Conservation (phyloP, 37 sponge, comb jelly and placozoan genomes). For the Oopsacas minuta region DNA sequence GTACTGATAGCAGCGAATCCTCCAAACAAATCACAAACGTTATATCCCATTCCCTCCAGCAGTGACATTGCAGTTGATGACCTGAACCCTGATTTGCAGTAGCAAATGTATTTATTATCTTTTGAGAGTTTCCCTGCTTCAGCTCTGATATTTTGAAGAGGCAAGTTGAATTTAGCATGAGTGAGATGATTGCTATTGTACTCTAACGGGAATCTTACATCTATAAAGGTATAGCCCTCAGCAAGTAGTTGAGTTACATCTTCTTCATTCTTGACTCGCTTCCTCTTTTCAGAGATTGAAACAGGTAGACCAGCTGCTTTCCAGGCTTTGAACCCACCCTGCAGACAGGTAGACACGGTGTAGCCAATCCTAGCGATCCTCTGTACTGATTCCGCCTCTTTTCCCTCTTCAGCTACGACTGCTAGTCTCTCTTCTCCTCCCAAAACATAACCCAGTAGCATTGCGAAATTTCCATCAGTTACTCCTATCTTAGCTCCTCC, state of each 20-base stretch:
- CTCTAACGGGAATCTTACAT: conserved; percentile 43
- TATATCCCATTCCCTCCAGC: conserved; percentile 34
- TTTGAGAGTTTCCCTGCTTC: conserved; percentile 21
- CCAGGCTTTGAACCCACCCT: conserved; percentile 43
- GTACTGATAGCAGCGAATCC: conserved; percentile 66
- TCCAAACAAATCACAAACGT: conserved; percentile 32
- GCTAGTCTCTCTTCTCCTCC: conserved; percentile 9
- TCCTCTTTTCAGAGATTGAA: conserved; percentile 18
- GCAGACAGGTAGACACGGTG: conserved; percentile 38
- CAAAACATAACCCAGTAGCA: conserved; percentile 63
- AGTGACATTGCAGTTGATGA: conserved; percentile 58
- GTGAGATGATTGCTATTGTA: conserved; percentile 34
- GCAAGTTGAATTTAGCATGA: conserved; percentile 34
- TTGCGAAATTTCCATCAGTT: conserved; percentile 78
- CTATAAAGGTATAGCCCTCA: conserved; percentile 35
- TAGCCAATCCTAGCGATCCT: conserved; percentile 72
- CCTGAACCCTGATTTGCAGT: conserved; percentile 59
- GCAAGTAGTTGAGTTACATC: not conserved
- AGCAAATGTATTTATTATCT: conserved; percentile 33
- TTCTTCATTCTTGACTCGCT: conserved; percentile 28
- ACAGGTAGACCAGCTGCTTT: conserved; percentile 25
- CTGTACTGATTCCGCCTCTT: conserved; percentile 54
- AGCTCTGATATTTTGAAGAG: conserved; percentile 25
- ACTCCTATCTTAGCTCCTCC: conserved; percentile 53
- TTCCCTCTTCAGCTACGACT: conserved; percentile 32